phyloP scores from a whole-genome alignment of 2,113 vertebrate genomes.

The Syrrhaptes paradoxus region DNA sequence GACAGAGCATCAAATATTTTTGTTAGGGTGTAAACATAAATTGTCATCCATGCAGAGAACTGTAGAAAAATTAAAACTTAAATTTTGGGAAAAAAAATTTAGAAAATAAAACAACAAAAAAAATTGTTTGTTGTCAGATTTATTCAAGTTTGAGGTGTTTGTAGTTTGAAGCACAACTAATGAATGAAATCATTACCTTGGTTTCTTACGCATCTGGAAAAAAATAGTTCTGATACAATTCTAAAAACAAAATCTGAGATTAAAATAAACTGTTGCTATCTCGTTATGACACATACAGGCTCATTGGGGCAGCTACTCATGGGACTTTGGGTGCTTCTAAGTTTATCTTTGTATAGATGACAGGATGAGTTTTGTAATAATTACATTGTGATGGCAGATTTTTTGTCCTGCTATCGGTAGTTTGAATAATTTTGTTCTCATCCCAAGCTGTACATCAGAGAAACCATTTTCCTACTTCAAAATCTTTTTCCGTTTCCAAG shows the following conservation, averaged over 20 bases:
- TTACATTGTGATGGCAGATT: neutral
- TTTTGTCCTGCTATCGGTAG: neutral
- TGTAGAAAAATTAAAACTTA: neutral
- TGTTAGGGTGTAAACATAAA: neutral
- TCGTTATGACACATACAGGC: neutral
- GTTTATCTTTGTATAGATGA: neutral
- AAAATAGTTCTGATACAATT: neutral
- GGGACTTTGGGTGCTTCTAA: neutral
- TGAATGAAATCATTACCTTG: neutral
- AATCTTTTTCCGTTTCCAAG: neutral
- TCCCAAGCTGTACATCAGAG: neutral
- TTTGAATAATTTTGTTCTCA: neutral
- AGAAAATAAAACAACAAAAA: neutral
- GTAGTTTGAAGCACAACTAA: neutral
- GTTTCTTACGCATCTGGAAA: neutral
- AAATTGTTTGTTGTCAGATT: neutral
- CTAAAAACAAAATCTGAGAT: neutral
- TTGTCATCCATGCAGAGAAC: neutral
- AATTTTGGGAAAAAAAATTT: neutral
- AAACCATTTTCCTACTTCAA: neutral
- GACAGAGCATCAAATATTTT: slow-evolving; percentile 19
- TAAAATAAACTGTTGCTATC: neutral
- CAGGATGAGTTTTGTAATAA: neutral
- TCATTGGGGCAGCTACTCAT: neutral
- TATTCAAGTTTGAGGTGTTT: neutral